These are phyloP conservation scores for Eulacestoma nigropectus DNA, from an alignment of 2,113 vertebrate species.

Conservation along the genomic window DNA sequence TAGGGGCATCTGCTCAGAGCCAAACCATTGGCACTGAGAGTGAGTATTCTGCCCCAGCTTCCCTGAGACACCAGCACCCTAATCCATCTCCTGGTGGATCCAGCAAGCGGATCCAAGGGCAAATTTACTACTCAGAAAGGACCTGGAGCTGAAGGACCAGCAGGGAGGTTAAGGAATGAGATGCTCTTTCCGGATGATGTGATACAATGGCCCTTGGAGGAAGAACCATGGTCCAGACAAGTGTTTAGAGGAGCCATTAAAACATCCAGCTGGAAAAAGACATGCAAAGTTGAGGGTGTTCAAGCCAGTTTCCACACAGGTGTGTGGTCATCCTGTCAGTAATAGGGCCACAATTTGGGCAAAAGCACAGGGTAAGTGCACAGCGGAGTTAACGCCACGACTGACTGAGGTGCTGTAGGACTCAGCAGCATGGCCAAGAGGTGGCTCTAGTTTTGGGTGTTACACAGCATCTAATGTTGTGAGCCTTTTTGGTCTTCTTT, in stretches of 20 bases:
- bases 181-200: neutral
- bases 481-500: neutral
- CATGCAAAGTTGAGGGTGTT: neutral
- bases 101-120: neutral
- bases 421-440: neutral
- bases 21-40: neutral
- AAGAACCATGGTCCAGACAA: neutral
- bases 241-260: neutral
- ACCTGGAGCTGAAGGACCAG: neutral
- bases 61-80: neutral
- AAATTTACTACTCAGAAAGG: neutral
- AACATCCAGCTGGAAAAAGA: neutral
- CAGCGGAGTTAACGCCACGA: neutral
- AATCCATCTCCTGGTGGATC: neutral
- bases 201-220: neutral
- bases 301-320: neutral
- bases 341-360: neutral
- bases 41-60: neutral
- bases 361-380: neutral
- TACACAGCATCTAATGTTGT: neutral
- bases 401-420: neutral
- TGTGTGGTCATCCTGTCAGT: fast-evolving
- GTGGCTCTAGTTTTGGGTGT: neutral
- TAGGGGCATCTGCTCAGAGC: neutral
- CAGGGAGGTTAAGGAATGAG: neutral